These are phyloP conservation scores for Burhinus oedicnemus DNA, from an alignment of 2,113 vertebrate species.

Conservation along the genomic window DNA sequence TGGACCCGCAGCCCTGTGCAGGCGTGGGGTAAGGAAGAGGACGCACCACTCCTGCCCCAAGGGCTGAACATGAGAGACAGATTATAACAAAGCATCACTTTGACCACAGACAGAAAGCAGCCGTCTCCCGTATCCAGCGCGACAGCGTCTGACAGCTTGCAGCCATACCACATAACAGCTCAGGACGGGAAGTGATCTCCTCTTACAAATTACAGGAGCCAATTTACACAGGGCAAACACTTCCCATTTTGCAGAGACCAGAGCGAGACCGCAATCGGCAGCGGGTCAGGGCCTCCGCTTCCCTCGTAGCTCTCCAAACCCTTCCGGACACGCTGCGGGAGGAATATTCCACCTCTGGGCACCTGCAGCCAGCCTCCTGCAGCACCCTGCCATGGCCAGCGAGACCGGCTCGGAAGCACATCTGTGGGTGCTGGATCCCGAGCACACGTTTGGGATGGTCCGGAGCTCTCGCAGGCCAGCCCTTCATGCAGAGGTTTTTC, in stretches of 20 bases:
- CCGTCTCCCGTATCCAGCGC: background rate
- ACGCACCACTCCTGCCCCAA: background rate
- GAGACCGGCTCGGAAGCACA: accelerated
- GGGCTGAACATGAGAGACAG: background rate
- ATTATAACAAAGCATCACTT: background rate
- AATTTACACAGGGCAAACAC: background rate
- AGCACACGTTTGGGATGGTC: accelerated
- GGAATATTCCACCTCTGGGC: background rate
- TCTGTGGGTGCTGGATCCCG: background rate
- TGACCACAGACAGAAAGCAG: conserved; percentile 8
- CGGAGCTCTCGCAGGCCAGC: background rate
- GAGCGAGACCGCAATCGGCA: accelerated
- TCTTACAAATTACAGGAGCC: conserved; percentile 21
- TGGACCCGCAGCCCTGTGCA: background rate
- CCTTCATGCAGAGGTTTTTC: background rate
- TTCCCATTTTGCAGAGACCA: background rate
- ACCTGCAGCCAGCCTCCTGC: background rate
- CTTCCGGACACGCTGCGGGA: background rate
- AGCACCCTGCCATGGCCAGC: background rate
- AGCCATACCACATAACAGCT: background rate
- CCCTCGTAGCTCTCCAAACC: background rate
- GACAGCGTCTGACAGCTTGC: background rate
- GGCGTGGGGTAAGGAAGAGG: background rate
- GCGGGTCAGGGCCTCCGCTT: background rate
- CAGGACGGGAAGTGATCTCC: background rate